These are phyloP conservation scores for Malthinus flaveolus DNA, from an alignment of 2,888 invertebrate species.

Conservation along the genomic window DNA sequence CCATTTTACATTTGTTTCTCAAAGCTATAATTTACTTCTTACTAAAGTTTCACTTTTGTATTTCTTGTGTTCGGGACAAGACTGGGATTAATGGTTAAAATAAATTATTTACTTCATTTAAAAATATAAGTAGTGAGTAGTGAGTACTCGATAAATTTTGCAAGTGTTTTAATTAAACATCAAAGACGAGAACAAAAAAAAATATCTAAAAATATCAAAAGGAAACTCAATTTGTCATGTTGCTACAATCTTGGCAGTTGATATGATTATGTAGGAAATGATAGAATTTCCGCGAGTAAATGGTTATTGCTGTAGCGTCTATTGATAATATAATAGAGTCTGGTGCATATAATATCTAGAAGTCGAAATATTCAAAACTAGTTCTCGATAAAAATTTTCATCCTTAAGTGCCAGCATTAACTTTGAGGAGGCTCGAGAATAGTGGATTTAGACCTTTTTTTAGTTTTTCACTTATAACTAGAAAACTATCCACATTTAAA, in stretches of 20 bases:
- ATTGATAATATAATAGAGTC: conserved; percentile 2
- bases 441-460: too few species aligned
- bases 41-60: conserved; percentile 10
- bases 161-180: too few species aligned
- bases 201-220: background rate
- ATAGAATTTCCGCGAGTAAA: conserved; percentile 6
- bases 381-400: too few species aligned
- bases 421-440: too few species aligned
- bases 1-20: conserved; percentile 12
- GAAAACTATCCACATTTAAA: too few species aligned
- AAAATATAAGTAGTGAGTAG: too few species aligned
- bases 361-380: too few species aligned
- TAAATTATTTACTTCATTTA: too few species aligned
- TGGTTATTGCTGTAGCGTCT: conserved; percentile 1
- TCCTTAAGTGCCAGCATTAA: too few species aligned
- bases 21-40: conserved; percentile 8
- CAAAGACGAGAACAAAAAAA: background rate
- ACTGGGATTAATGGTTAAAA: too few species aligned
- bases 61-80: background rate
- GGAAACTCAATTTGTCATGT: conserved; percentile 2
- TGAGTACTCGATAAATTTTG: too few species aligned
- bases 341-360: background rate
- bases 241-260: conserved; percentile 5
- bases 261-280: conserved; percentile 3
- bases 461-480: too few species aligned